Base-by-base conservation (phyloP, 2,113 vertebrate species). In the Semnopithecus entellus region DNA sequence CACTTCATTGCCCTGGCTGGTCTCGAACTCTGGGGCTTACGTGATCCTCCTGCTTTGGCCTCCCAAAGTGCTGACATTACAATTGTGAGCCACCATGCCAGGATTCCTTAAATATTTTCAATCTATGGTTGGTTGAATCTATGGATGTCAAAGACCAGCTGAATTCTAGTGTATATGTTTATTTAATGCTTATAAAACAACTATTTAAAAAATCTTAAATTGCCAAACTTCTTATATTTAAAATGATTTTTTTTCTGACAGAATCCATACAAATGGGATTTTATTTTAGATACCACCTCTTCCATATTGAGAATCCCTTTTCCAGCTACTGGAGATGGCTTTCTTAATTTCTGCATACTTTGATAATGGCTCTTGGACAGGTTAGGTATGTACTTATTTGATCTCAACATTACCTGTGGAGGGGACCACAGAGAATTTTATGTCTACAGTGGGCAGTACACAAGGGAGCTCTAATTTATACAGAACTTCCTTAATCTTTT, bases 401-500 rank as follows among this genome's bases (percentile, higher is more conserved):
- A 88, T 79, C 70, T 93, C 68, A 90, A 43, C 40, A 48, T 64
- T 90, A 18, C 38, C 52, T 70, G 0, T 82, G 32, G 75, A 79
- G 55, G 35, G 55, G 25, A 40, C 35, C 22, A 3, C 80, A 55
- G n/a, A 59, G 50, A 32, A 82, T 38, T 57, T 91, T 59, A 64
- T 20, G 23, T 85, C 25, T 80, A 6, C 20, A 52, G 10, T 13
- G 68, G 79, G 9, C 17, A 89, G 38, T 93, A 80, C 43, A 61
- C 90, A 89, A 89, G 25, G n/a, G n/a, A 84, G 43, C 30, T 76
- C 6, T 86, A 57, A 32, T 82, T 90, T 94, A 88, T 72, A 38
- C 27, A 68, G 30, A 84, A 73, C 61, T 94, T 92, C 25, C 32
- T 83, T 52, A 89, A 93, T 92, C 38, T 75, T 90, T 91, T 57